A percentile compares a stretch with the other conserved stretches of the same genome.
These are phyloP conservation scores for Leptinotarsa texana DNA, from an alignment of 1,140 invertebrate genomes.

Conservation along the genomic window DNA sequence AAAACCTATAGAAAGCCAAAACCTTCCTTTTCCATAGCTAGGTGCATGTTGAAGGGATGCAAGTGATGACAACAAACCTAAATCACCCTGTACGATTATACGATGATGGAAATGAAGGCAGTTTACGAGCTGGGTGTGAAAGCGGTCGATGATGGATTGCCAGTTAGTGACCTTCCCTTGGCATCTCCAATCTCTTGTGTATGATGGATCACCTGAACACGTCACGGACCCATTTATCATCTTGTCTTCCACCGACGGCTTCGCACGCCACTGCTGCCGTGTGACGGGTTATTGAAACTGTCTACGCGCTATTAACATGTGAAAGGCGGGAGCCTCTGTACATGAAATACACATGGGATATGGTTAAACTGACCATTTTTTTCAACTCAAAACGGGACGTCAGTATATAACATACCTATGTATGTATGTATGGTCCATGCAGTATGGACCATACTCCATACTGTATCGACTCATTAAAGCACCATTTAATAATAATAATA, in stretches of 20 bases:
- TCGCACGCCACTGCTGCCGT: slow-evolving; percentile 33
- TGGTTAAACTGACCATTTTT: too few relatives aligned
- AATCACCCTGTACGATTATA: not conserved
- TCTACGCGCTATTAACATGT: not conserved
- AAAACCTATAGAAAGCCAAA: too few relatives aligned
- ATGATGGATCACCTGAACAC: slow-evolving; percentile 53
- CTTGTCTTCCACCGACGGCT: slow-evolving; percentile 28
- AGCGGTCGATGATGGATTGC: slow-evolving; percentile 50
- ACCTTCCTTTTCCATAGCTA: too few relatives aligned
- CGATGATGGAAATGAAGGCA: slow-evolving; percentile 19
- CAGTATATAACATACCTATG: too few relatives aligned
- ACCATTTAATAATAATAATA: too few relatives aligned
- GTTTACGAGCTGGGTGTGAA: slow-evolving; percentile 31
- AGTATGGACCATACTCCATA: too few relatives aligned
- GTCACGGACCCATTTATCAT: slow-evolving; percentile 53
- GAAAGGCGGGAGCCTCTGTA: not conserved
- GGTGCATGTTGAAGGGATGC: too few relatives aligned
- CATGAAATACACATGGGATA: too few relatives aligned
- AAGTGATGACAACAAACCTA: not conserved
- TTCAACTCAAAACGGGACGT: too few relatives aligned
- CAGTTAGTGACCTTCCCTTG: slow-evolving; percentile 50
- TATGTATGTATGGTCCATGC: too few relatives aligned
- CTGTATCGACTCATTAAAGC: too few relatives aligned
- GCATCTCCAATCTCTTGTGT: slow-evolving; percentile 53
- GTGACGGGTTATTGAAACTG: slow-evolving; percentile 39